Base-by-base conservation (phyloP, 64 coral and sea anemone genomes). In the Astreopora myriophthalma region DNA sequence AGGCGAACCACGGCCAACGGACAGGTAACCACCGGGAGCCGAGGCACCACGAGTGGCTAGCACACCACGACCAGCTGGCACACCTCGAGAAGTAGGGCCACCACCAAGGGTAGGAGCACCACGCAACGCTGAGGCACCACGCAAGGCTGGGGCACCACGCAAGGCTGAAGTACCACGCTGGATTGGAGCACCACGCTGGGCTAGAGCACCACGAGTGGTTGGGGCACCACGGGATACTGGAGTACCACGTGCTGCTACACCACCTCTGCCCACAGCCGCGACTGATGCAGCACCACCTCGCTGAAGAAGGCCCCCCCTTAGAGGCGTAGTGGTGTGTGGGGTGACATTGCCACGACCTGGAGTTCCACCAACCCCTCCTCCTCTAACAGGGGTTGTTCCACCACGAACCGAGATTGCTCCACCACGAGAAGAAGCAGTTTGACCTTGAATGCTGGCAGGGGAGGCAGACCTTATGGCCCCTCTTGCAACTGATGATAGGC, bases 401-500 rank as follows among this genome's bases (percentile, higher is more conserved):
- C 88, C 75, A 24, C 89, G 75, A 48, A 49, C 40, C 31, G 88
- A 31, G n/a, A 69, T 12, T 36, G 76, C 74, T 71, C 76, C 77
- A 52, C 89, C 63, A 57, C 89, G 67, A 83, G 61, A 40, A 63
- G 77, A 24, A 73, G 19, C 26, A 28, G 68, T 37, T 10, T 73
- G 80, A 34, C 75, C 61, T 71, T 82, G 89, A 5, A 89, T 51
- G 25, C 34, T 57, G 28, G 74, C 87, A 22, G 64, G 74, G n/a
- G 87, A 78, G 48, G 57, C 34, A 35, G 57, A 39, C 79, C 79
- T 83, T 1, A 89, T 36, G 17, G 73, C 22, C 5, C 74, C 87
- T 49, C 87, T 67, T 32, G 74, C 73, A 5, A 66, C 72, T 48
- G 87, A 74, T 32, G 87, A 79, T 7, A 74, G 87, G 37, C 73